Base-by-base conservation (phyloP, 2,113 vertebrate species). In the Dolichallabes microphthalmus region DNA sequence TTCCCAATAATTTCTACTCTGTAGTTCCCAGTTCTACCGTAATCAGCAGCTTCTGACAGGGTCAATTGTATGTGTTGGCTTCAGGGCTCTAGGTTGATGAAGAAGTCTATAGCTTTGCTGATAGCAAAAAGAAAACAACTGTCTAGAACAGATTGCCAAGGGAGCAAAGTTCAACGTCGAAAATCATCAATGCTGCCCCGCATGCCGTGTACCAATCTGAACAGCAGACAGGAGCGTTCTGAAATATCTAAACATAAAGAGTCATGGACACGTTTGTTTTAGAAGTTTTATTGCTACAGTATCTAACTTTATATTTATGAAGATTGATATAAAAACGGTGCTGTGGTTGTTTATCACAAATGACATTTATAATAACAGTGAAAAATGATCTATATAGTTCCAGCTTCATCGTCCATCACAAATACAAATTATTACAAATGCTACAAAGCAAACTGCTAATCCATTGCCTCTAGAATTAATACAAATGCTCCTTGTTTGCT, bases 1-100 rank as follows among this genome's bases (percentile, higher is more conserved):
- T 52, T 57, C 32, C 14, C 15, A 15, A 32, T 19, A 25, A 25
- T 82, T 82, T 25, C 14, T 75, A 15, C 25, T 52, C 39, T 25
- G 25, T 20, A 50, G 25, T 81, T 1, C 0, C 30, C 66, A 32
- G 74, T 82, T 77, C 58, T 45, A 61, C 57, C n/a, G 35, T 71
- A 88, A 88, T 83, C 77, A 81, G 58, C 77, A 80, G 77, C 76
- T 81, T 82, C 66, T 82, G 61, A 84, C 77, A 86, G 78, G 53
- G 53, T 83, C 85, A 82, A 85, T 82, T 78, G 87, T 73, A 60
- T 85, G 61, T 82, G 61, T 63, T 82, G 82, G 74, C 61, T 82
- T 58, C 61, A 39, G 78, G 85, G 53, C n/a, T 22, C 52, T 55
- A 19, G 61, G 25, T 52, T 76, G 32, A 12, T 45, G 75, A 64